phyloP scores from a whole-genome alignment of 2,888 invertebrate genomes.

The Odontomyia ornata region DNA sequence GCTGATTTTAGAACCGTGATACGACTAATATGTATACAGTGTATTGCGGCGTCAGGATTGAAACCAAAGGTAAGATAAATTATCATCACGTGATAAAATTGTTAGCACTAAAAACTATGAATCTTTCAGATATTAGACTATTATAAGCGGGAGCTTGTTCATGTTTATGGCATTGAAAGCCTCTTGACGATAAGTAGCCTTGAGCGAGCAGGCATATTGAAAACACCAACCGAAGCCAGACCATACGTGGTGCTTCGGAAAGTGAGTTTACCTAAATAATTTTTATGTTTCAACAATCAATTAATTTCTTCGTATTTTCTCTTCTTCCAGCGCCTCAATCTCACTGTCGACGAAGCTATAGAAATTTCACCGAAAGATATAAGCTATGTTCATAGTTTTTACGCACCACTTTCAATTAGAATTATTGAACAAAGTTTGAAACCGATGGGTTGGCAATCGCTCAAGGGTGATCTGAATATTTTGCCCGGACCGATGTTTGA shows the following conservation, averaged over 20 bases:
- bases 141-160: slow-evolving; percentile 77
- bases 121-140: slow-evolving; percentile 65
- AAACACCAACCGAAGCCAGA: slow-evolving; percentile 75
- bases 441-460: slow-evolving; percentile 77
- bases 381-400: slow-evolving; percentile 90
- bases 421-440: slow-evolving; percentile 83
- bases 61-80: slow-evolving; percentile 82
- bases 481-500: slow-evolving; percentile 83
- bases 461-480: slow-evolving; percentile 83
- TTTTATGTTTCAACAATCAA: slow-evolving; percentile 25
- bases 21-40: slow-evolving; percentile 91
- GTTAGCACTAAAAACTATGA: slow-evolving; percentile 19
- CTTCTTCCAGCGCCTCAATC: slow-evolving; percentile 72
- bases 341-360: slow-evolving; percentile 88
- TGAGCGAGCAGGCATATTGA: slow-evolving; percentile 85
- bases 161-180: slow-evolving; percentile 88
- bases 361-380: slow-evolving; percentile 87
- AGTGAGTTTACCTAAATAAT: slow-evolving; percentile 62
- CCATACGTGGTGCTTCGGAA: slow-evolving; percentile 81
- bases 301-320: slow-evolving; percentile 4
- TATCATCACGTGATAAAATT: background rate
- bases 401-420: slow-evolving; percentile 91
- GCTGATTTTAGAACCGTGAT: slow-evolving; percentile 84
- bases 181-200: slow-evolving; percentile 84
- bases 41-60: slow-evolving; percentile 89